Evolutionary conservation across 2,888 invertebrate genomes (phyloP), one percentile per base, ranked within the genome.

Genomic region (Eilema griseolum): DNA sequence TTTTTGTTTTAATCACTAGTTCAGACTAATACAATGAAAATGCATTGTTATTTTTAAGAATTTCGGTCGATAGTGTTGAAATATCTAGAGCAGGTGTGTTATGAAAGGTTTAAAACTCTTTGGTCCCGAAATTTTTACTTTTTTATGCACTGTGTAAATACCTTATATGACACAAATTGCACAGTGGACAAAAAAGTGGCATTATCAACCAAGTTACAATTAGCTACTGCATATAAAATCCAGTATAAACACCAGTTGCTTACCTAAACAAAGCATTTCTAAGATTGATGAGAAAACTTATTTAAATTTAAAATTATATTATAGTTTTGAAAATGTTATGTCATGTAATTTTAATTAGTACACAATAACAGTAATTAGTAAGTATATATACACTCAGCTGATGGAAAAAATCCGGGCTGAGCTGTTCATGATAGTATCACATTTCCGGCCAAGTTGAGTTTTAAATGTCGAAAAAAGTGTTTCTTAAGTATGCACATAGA

Each of bases 391-490:
- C 72, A 67, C 37, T 71, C 76, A 75, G 71, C 67, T 78, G 79
- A 77, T 77, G 74, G 77, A 85, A 86, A 90, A 90, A 91, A 91
- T 88, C 86, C 84, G 86, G 81, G 83, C 83, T 86, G 85, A 86
- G 86, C 87, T 86, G 88, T 86, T 87, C 89, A 88, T 87, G 94
- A 94, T 94, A 87, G 88, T 90, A 94, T 94, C 93, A 86, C 90
- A 88, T 92, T 92, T 94, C 94, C 94, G 94, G 92, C 90, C 90
- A 89, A 87, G 85, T 84, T 84, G 78, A 84, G 88, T 88, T 89
- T 89, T 87, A 87, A 88, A 87, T 78, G 86, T 87, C 85, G 88
- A 89, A 91, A 92, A 93, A 89, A 86, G 84, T 87, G 89, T 88
- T 89, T 87, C 88, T 89, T 87, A 86, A 88, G 86, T 85, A 84